Base-by-base conservation (phyloP, 2,888 invertebrate genomes). In the Xylocampa areola region DNA sequence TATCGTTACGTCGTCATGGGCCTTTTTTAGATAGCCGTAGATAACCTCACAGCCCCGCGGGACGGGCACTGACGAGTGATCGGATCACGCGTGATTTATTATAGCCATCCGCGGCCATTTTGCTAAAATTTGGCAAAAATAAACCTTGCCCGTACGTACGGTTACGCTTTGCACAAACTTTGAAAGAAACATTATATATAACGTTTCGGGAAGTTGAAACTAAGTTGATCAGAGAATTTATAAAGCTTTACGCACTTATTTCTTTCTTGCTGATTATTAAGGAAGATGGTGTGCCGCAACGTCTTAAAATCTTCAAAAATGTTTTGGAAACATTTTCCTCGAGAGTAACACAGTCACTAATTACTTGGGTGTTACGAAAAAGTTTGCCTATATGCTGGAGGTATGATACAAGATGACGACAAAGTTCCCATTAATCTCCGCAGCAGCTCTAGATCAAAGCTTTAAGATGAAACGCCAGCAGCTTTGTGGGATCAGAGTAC, bases 31-130 rank as follows among this genome's bases (percentile, higher is more conserved):
- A 79, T 76, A 74, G 75, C 72, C 54, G 43, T 58, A 73, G 78
- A 82, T 81, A 81, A 79, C 77, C 77, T 69, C 50, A 17, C 35
- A 37, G 53, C 29, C 58, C 36, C 50, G 40, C 58, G 59, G 61
- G 44, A 45, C 37, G 44, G 45, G 33, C 47, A 51, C 53, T 66
- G 71, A 45, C 69, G 76, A 77, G 61, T 68, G 80, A 80, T 77
- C 71, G 58, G 70, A 69, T 73, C 79, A 68, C 49, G 73, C 73
- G 74, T 80, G 81, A 80, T 81, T 81, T 80, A 81, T 78, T 72
- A 67, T 41, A 53, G 43, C 62, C 60, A 62, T 54, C 50, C 66
- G 58, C 60, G 37, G 52, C 57, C 60, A 70, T 57, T 65, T 62
- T 53, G 54, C 50, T 37, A 64, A 74, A 74, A 61, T 53, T 45